phyloP scores from a whole-genome alignment of 2,113 vertebrate genomes.

The Urocynchramus pylzowi region DNA sequence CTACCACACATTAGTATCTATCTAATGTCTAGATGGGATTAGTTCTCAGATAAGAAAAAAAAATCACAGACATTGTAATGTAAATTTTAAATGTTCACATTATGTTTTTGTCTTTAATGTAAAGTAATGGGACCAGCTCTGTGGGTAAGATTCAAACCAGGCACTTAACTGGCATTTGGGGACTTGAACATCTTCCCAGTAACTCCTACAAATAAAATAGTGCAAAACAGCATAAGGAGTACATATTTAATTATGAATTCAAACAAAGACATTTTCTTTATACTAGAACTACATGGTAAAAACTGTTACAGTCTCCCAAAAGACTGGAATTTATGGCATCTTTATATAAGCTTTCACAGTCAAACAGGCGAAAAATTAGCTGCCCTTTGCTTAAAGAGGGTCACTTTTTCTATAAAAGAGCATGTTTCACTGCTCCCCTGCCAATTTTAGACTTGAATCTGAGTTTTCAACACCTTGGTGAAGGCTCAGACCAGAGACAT shows the following conservation, averaged over 20 bases:
- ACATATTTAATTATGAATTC: neutral
- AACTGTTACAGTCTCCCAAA: neutral
- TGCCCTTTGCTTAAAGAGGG: neutral
- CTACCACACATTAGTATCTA: neutral
- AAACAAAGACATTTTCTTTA: neutral
- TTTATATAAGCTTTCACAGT: neutral
- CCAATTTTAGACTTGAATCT: neutral
- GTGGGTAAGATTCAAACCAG: neutral
- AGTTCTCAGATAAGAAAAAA: neutral
- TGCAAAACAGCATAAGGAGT: neutral
- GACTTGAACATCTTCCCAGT: neutral
- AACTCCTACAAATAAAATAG: slow-evolving; percentile 5
- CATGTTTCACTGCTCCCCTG: neutral
- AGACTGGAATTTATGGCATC: neutral
- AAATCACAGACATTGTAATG: neutral
- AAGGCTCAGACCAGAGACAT: neutral
- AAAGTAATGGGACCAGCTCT: neutral
- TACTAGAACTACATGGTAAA: neutral
- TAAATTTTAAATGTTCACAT: neutral
- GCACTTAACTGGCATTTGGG: neutral
- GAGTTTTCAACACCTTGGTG: neutral
- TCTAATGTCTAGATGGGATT: neutral
- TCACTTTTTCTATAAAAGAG: neutral
- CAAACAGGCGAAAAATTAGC: neutral
- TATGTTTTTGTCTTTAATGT: neutral